Conservation (phyloP, 1,140 invertebrate genomes). For the Papilio machaon region DNA sequence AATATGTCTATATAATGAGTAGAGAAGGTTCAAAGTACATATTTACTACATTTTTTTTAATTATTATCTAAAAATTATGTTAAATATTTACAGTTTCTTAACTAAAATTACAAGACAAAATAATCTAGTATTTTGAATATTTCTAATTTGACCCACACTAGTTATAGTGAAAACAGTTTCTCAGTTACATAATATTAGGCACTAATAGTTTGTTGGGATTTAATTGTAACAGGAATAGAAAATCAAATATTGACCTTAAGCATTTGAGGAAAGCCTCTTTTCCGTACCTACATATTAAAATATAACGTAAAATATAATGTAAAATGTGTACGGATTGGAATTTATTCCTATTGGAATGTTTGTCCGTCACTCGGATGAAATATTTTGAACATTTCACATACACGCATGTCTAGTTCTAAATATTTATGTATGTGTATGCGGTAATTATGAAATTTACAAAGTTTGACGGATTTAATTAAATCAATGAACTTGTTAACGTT, state of each 20-base stretch:
- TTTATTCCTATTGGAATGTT: slow-evolving; percentile 20
- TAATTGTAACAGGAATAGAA: neutral
- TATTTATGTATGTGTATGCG: neutral
- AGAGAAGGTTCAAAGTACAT: too few relatives aligned
- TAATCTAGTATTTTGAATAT: neutral
- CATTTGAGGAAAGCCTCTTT: neutral
- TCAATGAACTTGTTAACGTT: neutral
- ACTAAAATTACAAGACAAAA: neutral
- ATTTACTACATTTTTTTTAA: too few relatives aligned
- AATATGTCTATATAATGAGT: too few relatives aligned
- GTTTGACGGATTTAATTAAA: neutral
- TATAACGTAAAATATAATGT: neutral
- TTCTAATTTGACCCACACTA: neutral
- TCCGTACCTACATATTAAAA: too few relatives aligned
- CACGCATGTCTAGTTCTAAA: neutral
- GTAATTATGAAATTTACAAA: neutral
- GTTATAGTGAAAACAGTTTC: neutral
- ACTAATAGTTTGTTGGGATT: neutral
- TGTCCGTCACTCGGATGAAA: neutral
- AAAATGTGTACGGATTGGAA: neutral
- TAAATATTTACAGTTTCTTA: too few relatives aligned
- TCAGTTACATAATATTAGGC: slow-evolving; percentile 8
- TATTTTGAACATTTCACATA: neutral
- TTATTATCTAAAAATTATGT: too few relatives aligned
- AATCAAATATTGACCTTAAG: neutral